Evolutionary conservation across 2,888 invertebrate species (phyloP), one percentile per base, ranked within the genome.

Genomic region (Baccha elongata): DNA sequence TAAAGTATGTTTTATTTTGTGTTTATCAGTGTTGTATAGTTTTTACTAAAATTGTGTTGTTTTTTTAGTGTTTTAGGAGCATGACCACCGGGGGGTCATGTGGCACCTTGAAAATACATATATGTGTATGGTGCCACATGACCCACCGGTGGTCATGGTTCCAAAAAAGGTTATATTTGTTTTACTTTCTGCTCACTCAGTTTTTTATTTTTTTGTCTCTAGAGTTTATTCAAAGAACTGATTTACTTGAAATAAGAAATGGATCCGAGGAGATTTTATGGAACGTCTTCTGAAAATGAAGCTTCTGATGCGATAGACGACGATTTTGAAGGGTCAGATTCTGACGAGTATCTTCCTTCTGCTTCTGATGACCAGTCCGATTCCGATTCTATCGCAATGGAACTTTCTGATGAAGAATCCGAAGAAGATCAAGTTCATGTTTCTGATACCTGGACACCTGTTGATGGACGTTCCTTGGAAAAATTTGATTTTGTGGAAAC

Each of bases 321-420:
- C 10, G 17, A 62, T 62, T 62, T 50, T 37, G 48, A 64, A 35
- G 64, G 37, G 21, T 64, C 48, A 32, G 64, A 64, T 50, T 64
- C 48, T 35, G 64, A 64, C 48, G 48, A 64, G 37, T 48, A 64
- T 13, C 19, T 40, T 21, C 37, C 40, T 21, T 40, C 55, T n/a
- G 55, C 15, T 53, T 53, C 35, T 40, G 55, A 55, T 55, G 37
- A 55, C 40, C 37, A 35, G 37, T 50, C 37, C 21, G 64, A 50
- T 37, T 65, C 50, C 15, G n/a, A 50, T 17, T 21, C 21, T 35
- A 35, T 50, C 48, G 50, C 21, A 50, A 15, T 10, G 48, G 35
- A 48, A 21, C 37, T 37, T 11, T n/a, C 15, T 23, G 50, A 50
- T 50, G 35, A 37, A 37, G 65, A 46, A 23, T 26, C 44, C 15